Conservation (phyloP, 2,888 invertebrate genomes). For the Eledona agricola region DNA sequence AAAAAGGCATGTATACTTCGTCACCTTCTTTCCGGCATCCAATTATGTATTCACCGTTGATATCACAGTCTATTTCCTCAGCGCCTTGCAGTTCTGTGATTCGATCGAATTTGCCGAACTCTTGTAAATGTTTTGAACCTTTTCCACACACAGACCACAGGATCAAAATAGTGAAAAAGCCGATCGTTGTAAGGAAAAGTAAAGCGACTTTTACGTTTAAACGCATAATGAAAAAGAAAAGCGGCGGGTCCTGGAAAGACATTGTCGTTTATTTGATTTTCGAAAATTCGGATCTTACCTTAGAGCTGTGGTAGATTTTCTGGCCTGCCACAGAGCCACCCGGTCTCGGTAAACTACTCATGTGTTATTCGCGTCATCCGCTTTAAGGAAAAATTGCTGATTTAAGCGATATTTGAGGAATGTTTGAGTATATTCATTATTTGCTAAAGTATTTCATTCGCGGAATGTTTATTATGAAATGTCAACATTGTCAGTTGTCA, state of each 20-base stretch:
- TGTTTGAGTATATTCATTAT: too few species aligned
- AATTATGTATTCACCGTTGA: conserved; percentile 80
- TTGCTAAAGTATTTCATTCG: too few species aligned
- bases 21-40: conserved; percentile 64
- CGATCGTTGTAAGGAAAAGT: conserved; percentile 70
- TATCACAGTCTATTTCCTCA: conserved; percentile 84
- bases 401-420: too few species aligned
- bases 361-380: conserved; percentile 49
- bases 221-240: conserved; percentile 75
- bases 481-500: too few species aligned
- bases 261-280: too few species aligned
- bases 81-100: conserved; percentile 61
- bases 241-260: conserved; percentile 61
- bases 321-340: conserved; percentile 54
- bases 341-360: conserved; percentile 50
- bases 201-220: conserved; percentile 80
- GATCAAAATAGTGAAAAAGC: conserved; percentile 73
- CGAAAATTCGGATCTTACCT: conserved; percentile 51
- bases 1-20: conserved; percentile 91
- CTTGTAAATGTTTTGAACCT: conserved; percentile 56
- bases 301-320: conserved; percentile 54
- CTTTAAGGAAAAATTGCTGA: too few species aligned
- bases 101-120: conserved; percentile 48
- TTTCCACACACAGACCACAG: conserved; percentile 79
- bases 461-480: too few species aligned